Evolutionary conservation across 2,888 invertebrate species (phyloP).

Genomic region (Fabriciana adippe): DNA sequence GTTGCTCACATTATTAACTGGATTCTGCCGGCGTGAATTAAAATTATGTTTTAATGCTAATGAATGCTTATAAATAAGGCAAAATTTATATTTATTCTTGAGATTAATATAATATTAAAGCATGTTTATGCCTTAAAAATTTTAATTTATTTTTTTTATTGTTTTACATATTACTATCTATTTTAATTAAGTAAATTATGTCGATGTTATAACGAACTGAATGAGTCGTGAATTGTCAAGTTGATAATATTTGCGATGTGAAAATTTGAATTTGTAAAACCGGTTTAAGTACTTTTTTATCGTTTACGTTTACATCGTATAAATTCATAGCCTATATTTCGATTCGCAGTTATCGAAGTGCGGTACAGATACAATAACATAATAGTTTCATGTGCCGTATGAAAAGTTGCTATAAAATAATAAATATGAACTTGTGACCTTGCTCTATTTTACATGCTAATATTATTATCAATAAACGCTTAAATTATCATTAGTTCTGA

Average conservation of each 20-base stretch:
- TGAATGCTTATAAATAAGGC: too few relatives aligned
- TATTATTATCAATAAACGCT: constrained; percentile 4
- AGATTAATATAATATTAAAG: too few relatives aligned
- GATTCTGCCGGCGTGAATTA: neutral
- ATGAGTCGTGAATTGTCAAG: constrained; percentile 11
- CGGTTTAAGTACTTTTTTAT: constrained; percentile 10
- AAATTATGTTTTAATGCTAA: neutral
- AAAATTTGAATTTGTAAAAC: constrained; percentile 7
- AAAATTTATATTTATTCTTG: too few relatives aligned
- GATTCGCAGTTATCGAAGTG: neutral
- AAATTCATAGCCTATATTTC: neutral
- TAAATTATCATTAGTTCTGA: neutral
- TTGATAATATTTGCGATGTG: constrained; percentile 15
- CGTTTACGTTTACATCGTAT: neutral
- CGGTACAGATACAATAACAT: neutral
- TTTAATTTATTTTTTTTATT: too few relatives aligned
- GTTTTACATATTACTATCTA: neutral
- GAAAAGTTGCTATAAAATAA: neutral
- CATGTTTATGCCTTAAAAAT: too few relatives aligned
- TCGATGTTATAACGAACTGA: neutral
- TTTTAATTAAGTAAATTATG: neutral
- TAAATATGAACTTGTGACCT: neutral
- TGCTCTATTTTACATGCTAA: neutral
- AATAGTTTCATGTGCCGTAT: neutral
- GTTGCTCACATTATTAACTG: neutral